phyloP scores from a whole-genome alignment of 2,797 vertebrate genomes.

The Spinus pinus region DNA sequence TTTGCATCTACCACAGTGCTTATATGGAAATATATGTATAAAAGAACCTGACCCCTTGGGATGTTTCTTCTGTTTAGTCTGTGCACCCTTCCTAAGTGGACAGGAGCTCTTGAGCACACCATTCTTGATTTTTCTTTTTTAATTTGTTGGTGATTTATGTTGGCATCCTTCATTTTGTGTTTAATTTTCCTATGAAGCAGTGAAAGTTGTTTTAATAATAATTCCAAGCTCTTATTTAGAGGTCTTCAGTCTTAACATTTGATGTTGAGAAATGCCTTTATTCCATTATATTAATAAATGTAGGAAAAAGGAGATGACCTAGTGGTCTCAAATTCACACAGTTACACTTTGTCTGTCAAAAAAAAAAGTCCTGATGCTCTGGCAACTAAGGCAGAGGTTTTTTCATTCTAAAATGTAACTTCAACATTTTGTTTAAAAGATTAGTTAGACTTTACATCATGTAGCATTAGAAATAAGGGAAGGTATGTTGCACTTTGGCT shows the following conservation, averaged over 20 bases:
- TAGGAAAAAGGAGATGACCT: not conserved
- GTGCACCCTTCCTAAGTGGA: rapidly evolving
- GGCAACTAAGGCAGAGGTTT: not conserved
- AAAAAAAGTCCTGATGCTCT: not conserved
- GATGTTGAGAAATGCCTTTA: not conserved
- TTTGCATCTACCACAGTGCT: not conserved
- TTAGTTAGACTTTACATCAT: not conserved
- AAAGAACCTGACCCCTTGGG: not conserved
- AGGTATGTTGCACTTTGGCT: not conserved
- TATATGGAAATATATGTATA: not conserved
- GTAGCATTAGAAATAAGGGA: not conserved
- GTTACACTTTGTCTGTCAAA: not conserved
- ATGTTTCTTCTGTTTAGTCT: not conserved
- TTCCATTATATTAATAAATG: not conserved
- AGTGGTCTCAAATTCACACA: not conserved
- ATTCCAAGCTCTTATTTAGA: not conserved
- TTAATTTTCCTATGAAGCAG: not conserved
- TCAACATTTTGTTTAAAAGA: not conserved
- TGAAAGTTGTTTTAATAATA: not conserved
- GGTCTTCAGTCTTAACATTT: not conserved
- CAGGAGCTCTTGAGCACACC: rapidly evolving
- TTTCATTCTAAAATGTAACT: not conserved
- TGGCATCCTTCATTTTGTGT: not conserved
- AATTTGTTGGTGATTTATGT: not conserved
- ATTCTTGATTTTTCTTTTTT: not conserved